Evolutionary conservation across 2,797 vertebrate genomes (phyloP).

Genomic region (Morelia viridis): DNA sequence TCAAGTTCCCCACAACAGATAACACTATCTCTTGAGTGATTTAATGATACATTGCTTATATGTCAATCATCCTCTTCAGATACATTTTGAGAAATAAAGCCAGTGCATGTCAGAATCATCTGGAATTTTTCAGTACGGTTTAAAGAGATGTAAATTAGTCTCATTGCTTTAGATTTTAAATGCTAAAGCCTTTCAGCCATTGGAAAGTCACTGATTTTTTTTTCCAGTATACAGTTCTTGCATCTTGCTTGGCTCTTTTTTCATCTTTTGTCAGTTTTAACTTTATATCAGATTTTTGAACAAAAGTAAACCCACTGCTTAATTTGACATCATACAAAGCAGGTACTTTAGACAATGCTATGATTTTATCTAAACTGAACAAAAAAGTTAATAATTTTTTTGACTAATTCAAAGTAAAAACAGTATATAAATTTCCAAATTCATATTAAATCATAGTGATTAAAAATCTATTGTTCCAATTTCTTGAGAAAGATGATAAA

Average conservation of each 20-base stretch:
- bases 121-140: background rate
- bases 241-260: background rate
- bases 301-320: background rate
- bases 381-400: background rate
- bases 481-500: background rate
- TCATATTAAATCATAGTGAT: background rate
- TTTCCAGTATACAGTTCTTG: background rate
- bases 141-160: background rate
- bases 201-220: background rate
- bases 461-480: background rate
- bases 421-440: background rate
- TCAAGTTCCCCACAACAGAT: background rate
- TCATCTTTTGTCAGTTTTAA: background rate
- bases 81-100: background rate
- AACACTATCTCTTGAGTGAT: background rate
- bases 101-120: background rate
- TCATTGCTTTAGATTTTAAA: background rate
- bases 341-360: background rate
- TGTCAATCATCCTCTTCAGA: background rate
- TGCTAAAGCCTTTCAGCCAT: background rate
- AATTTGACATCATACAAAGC: background rate
- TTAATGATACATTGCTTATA: background rate
- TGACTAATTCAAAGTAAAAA: background rate
- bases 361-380: background rate
- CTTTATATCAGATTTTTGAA: background rate